phyloP scores from a whole-genome alignment of 2,113 vertebrate genomes.

The Chiloscyllium plagiosum region DNA sequence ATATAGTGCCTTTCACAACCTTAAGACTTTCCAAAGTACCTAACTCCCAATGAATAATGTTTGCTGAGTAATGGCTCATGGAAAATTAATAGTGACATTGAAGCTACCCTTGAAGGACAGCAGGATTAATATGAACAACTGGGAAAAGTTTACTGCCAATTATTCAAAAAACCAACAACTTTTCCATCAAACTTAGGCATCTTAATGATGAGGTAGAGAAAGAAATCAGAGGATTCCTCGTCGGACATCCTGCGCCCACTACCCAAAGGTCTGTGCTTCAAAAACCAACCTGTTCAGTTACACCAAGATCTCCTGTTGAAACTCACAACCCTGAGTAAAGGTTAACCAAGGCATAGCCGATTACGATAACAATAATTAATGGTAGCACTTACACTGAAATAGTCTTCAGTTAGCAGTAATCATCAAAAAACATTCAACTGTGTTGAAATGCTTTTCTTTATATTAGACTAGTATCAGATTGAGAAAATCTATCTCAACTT shows the following conservation, averaged over 20 bases:
- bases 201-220: neutral
- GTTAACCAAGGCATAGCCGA: too few relatives aligned
- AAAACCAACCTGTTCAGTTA: neutral
- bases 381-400: neutral
- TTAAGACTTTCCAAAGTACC: neutral
- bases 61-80: neutral
- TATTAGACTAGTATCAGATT: neutral
- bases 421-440: neutral
- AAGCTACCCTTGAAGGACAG: neutral
- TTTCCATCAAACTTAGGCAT: neutral
- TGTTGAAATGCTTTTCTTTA: neutral
- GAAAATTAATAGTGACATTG: neutral
- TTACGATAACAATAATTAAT: neutral
- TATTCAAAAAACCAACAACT: neutral
- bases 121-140: neutral
- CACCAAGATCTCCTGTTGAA: neutral
- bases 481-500: neutral
- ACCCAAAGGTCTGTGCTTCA: neutral
- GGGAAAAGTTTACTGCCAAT: neutral
- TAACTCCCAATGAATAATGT: neutral
- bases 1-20: neutral
- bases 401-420: neutral
- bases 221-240: neutral
- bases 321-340: neutral
- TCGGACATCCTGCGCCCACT: neutral